Evolutionary conservation across 2,888 invertebrate species (phyloP), one percentile per base, ranked within the genome.

Genomic region (Orthosia incerta): DNA sequence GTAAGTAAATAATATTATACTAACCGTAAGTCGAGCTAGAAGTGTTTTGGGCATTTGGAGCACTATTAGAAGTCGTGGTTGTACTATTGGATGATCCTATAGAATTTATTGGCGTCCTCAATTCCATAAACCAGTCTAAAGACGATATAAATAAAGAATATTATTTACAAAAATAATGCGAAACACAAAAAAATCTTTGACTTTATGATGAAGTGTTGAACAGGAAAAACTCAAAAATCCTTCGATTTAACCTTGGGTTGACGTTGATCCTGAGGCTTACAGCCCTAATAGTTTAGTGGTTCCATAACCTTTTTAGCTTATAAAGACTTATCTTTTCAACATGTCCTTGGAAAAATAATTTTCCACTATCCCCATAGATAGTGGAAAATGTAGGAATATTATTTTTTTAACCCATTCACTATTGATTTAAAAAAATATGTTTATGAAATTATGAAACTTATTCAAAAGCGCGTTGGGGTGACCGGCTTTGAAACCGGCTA

Each of bases 71-170:
- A 53, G 64, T 70, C n/a, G 63, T 15, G 46, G 62, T 79, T 60
- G 56, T 73, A 31, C 56, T 65, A 63, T 84, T 80, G 3, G 90
- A 86, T 61, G 85, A 86, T 39, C 7, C 26, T 85, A 60, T 15
- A 87, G 90, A 88, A 83, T 88, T 88, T 3, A 82, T 78, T 9
- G 90, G 90, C 3, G 87, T 77, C 16, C 86, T 84, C 48, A 90
- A 73, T 74, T 89, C 90, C 71, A 88, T 74, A 48, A 91, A 88
- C 91, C 89, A 93, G 73, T 91, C 94, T 94, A 82, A 57, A 69
- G 13, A 31, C 4, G 5, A 45, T 64, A 73, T 15, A 20, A 61
- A 63, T 26, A 26, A n/a, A 23, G 9, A 39, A 51, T 16, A 26
- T 23, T 23, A 71, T 48, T 50, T 13, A 15, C 51, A 39, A 9